Evolutionary conservation across 2,113 vertebrate genomes (phyloP), one percentile per base, ranked within the genome.

Genomic region (Dasyurus viverrinus): DNA sequence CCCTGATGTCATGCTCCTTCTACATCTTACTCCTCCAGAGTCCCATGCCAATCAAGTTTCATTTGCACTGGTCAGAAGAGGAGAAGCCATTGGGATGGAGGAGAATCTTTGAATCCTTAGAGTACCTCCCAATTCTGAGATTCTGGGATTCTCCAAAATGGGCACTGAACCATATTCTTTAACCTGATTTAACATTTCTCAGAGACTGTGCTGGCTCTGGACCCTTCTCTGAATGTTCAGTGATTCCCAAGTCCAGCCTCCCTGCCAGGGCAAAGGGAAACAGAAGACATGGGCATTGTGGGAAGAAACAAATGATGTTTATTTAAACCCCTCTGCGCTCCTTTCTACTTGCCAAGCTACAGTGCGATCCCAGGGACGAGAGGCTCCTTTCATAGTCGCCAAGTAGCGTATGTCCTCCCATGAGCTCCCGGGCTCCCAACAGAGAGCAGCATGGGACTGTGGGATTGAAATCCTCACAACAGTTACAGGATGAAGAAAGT

Each of bases 271-370:
- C 68, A 84, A 84, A 84, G 68, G 68, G 68, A 84, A 84, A 84
- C 68, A 84, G 68, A 84, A 84, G 68, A 84, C 68, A 84, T 23
- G n/a, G 68, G 68, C n/a, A 84, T 84, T 84, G 68, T 84, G 68
- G 68, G n/a, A 84, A 84, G 68, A 84, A 84, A 84, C 68, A 84
- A 84, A 84, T 84, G 68, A 84, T 84, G 68, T 84, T 84, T 84
- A 84, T 84, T 84, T 84, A 84, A 84, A 84, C 68, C 68, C 68
- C 68, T 84, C 68, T n/a, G 68, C 0, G 36, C 68, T 84, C n/a
- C 68, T 84, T 84, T 84, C 68, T 42, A 42, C 68, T 84, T 84
- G 68, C 68, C 68, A 84, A 84, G 30, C 36, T 68, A 84, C 68
- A 84, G n/a, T 42, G 68, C 5, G n/a, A 84, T 84, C 68, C 68